Percentiles rank a stretch among this genome's conserved stretches.
Conservation (phyloP, 2,797 vertebrate species). For the Pelochelys cantorii region DNA sequence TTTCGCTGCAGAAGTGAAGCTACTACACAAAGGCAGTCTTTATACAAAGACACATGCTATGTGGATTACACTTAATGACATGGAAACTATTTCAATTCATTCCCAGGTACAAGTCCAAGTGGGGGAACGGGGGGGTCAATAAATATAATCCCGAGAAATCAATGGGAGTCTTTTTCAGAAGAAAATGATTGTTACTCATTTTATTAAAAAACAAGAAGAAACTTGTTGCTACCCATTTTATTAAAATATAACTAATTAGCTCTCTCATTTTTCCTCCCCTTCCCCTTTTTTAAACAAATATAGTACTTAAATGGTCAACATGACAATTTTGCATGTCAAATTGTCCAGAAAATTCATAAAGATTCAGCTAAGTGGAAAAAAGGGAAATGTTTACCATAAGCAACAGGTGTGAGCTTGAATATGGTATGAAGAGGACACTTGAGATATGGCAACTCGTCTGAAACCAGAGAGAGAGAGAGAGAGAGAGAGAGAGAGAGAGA, state of each 20-base stretch:
- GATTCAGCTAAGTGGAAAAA: accelerated
- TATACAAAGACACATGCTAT: accelerated
- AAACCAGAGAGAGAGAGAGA: constrained; percentile 41
- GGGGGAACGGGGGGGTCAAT: background rate
- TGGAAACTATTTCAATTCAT: background rate
- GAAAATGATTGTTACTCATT: background rate
- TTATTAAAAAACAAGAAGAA: too few relatives aligned
- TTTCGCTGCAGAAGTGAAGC: accelerated
- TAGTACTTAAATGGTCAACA: accelerated
- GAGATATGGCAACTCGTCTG: constrained; percentile 95
- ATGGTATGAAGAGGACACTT: constrained; percentile 95
- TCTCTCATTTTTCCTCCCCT: accelerated
- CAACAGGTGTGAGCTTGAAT: constrained; percentile 94
- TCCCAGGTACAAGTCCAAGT: background rate
- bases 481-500: constrained; percentile 8
- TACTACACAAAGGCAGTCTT: background rate
- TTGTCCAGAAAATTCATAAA: accelerated
- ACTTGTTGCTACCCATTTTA: too few relatives aligned
- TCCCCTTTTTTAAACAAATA: background rate
- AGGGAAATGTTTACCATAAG: constrained; percentile 86
- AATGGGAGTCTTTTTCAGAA: accelerated
- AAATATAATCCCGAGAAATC: background rate
- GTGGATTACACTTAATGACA: accelerated
- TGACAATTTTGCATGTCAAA: background rate
- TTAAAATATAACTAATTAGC: background rate